These are phyloP conservation scores for Yponomeuta plumbellus DNA, from an alignment of 2,888 invertebrate genomes.

Conservation along the genomic window DNA sequence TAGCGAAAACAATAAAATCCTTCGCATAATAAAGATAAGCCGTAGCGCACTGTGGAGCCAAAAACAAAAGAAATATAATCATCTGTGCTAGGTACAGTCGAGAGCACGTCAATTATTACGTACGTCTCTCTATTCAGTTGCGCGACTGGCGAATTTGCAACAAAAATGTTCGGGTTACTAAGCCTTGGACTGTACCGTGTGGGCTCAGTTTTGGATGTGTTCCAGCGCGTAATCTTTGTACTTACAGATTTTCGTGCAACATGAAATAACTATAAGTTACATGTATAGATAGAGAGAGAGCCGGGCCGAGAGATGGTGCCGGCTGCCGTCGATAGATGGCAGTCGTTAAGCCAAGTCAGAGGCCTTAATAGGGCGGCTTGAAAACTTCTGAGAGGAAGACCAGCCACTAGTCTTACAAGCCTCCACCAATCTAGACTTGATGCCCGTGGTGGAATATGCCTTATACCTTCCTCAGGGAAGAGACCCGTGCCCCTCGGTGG, in stretches of 20 bases:
- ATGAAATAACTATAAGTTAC: no score
- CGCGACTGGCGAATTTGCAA: neutral
- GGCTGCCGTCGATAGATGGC: no score
- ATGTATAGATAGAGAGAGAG: no score
- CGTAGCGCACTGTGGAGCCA: neutral
- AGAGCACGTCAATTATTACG: neutral
- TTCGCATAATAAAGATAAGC: constrained; percentile 9
- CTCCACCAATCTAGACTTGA: no score
- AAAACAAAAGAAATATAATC: constrained; percentile 9
- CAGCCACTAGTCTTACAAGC: no score
- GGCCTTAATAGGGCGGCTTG: no score
- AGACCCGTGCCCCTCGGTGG: no score
- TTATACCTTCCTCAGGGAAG: no score
- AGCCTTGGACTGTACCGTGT: neutral
- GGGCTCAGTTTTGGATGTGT: neutral
- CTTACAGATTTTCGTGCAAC: neutral
- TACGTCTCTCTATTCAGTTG: neutral
- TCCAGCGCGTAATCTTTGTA: neutral
- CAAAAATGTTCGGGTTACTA: neutral
- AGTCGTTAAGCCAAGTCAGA: no score
- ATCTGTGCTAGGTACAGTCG: neutral
- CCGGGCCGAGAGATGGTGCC: no score
- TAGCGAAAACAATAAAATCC: constrained; percentile 10
- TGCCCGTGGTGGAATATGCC: no score
- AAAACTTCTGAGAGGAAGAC: no score